Evolutionary conservation across 2,113 vertebrate species (phyloP).

Genomic region (Lonchura striata): DNA sequence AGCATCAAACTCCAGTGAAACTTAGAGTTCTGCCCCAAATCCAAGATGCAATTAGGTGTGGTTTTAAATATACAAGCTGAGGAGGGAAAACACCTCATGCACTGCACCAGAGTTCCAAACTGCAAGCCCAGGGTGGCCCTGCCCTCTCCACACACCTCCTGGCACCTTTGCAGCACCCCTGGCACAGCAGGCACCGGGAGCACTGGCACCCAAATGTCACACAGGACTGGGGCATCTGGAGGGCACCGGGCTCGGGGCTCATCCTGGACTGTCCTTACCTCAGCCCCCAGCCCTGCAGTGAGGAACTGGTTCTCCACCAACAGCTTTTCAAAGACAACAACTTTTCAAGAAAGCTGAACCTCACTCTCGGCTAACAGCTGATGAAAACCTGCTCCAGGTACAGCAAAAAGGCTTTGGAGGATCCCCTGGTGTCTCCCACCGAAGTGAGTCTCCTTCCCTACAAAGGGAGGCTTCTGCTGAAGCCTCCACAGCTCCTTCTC

Average conservation of each 20-base stretch:
- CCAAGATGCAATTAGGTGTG: not conserved
- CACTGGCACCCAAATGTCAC: not conserved
- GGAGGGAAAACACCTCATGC: not conserved
- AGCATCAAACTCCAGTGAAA: not conserved
- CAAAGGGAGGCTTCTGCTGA: not conserved
- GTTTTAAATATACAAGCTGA: not conserved
- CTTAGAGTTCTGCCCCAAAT: not conserved
- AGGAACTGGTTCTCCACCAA: not conserved
- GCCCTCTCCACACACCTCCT: not conserved
- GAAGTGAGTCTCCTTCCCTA: not conserved
- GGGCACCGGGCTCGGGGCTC: not conserved
- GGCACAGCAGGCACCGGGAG: not conserved
- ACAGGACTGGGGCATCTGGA: not conserved
- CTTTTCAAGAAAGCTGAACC: not conserved
- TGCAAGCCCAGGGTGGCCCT: not conserved
- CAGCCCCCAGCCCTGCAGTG: not conserved
- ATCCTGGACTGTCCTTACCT: not conserved
- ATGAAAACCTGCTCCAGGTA: not conserved
- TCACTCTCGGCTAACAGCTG: not conserved
- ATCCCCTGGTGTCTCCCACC: not conserved
- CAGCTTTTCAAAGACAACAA: not conserved
- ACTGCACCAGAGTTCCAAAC: not conserved
- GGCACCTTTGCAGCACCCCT: not conserved
- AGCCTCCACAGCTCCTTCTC: not conserved
- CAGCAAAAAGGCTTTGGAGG: not conserved